phyloP scores from a whole-genome alignment of 2,888 invertebrate genomes.

The Leptopilina myrica region DNA sequence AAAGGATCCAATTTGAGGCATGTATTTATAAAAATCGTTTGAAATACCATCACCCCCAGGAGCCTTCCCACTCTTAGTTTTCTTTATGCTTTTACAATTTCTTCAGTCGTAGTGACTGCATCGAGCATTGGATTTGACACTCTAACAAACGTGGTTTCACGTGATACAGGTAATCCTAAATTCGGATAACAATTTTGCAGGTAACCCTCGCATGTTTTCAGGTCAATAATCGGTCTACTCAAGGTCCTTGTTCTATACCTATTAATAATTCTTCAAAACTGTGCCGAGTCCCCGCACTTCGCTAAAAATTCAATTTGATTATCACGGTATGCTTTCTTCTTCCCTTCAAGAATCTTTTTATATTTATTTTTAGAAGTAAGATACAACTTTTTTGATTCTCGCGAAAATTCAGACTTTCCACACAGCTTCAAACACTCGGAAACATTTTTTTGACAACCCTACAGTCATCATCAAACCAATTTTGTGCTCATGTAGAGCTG shows the following conservation, averaged over 20 bases:
- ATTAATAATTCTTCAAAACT: too few species aligned
- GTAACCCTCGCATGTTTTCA: not conserved
- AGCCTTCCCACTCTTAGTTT: not conserved
- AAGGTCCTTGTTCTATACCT: too few species aligned
- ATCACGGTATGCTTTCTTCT: too few species aligned
- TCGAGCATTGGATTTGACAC: too few species aligned
- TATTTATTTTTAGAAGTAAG: too few species aligned
- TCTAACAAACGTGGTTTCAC: not conserved
- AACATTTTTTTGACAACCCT: not conserved
- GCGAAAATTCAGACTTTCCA: too few species aligned
- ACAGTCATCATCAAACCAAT: not conserved
- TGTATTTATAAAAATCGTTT: not conserved
- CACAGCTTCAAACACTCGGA: not conserved
- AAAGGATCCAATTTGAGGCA: too few species aligned
- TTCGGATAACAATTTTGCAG: not conserved
- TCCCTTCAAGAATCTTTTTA: too few species aligned
- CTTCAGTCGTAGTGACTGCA: not conserved
- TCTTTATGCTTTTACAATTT: not conserved
- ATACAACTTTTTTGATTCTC: too few species aligned
- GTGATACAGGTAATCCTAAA: not conserved
- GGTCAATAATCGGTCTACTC: too few species aligned
- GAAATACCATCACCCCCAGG: not conserved
- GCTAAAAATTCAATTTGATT: too few species aligned
- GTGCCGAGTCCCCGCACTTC: too few species aligned
- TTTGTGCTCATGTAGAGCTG: not conserved